These are phyloP conservation scores for Andrena marginata DNA, from an alignment of 2,888 invertebrate genomes.

Conservation along the genomic window DNA sequence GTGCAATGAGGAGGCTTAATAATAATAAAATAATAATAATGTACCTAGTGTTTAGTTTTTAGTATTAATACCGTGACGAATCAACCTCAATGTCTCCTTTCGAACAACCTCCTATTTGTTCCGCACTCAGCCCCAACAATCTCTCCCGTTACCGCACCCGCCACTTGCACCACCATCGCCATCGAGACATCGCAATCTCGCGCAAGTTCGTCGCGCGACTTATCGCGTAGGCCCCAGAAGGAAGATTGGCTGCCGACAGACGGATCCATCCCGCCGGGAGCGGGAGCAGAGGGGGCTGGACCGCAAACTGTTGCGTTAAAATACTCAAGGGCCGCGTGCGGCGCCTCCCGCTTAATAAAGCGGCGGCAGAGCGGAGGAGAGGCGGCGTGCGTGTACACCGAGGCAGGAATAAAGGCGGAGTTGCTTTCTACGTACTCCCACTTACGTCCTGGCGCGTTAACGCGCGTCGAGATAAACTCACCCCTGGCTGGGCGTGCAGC, in stretches of 20 bases:
- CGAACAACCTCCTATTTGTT: too few relatives aligned
- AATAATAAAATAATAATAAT: too few relatives aligned
- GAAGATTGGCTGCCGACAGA: constrained; percentile 59
- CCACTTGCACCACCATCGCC: neutral
- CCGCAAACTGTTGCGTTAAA: constrained; percentile 83
- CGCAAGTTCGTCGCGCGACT: neutral
- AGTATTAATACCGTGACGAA: too few relatives aligned
- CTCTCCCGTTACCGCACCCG: too few relatives aligned
- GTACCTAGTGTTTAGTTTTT: too few relatives aligned
- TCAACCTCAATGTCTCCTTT: too few relatives aligned
- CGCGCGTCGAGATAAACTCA: constrained; percentile 75
- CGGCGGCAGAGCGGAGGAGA: constrained; percentile 48
- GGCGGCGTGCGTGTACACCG: constrained; percentile 33
- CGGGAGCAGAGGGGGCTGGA: constrained; percentile 46
- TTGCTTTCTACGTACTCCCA: constrained; percentile 72
- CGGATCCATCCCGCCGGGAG: constrained; percentile 20
- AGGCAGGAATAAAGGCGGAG: constrained; percentile 67
- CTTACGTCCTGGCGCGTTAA: constrained; percentile 74
- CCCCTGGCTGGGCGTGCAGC: constrained; percentile 66
- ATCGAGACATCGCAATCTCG: constrained; percentile 15
- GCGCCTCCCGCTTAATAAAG: constrained; percentile 73
- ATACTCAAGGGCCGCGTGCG: constrained; percentile 70
- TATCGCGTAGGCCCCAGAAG: constrained; percentile 2
- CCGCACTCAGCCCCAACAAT: too few relatives aligned
- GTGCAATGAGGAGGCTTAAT: too few relatives aligned